phyloP scores from a whole-genome alignment of 2,113 vertebrate species.

The Chamaetylas fuelleborni region DNA sequence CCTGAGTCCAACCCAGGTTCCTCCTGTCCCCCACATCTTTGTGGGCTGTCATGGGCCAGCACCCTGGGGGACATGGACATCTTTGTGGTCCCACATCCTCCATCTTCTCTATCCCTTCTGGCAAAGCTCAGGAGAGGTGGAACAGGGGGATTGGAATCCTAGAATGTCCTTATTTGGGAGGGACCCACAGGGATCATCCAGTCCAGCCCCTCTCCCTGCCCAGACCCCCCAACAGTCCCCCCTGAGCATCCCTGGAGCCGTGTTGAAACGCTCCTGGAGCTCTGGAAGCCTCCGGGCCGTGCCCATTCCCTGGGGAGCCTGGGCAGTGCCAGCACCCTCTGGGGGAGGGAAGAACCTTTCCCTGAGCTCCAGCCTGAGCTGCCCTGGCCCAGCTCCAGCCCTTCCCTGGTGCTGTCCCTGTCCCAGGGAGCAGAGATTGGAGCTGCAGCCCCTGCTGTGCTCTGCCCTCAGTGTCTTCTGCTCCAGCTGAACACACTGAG shows the following conservation, averaged over 20 bases:
- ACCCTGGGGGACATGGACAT: background rate
- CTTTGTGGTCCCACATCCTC: background rate
- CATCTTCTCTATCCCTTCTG: background rate
- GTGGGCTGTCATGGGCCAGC: accelerated
- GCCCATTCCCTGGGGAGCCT: background rate
- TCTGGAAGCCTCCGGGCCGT: background rate
- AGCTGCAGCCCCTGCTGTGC: background rate
- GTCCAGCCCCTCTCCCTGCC: background rate
- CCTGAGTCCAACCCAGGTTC: background rate
- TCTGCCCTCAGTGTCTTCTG: background rate
- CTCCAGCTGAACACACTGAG: background rate
- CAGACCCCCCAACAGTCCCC: accelerated
- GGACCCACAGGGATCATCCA: too few relatives aligned
- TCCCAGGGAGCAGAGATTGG: background rate
- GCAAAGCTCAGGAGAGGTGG: background rate
- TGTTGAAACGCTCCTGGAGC: background rate
- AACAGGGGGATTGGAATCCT: background rate
- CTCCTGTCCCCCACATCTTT: background rate
- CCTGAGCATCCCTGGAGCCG: background rate
- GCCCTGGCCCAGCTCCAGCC: background rate
- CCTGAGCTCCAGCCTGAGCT: background rate
- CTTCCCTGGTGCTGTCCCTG: accelerated
- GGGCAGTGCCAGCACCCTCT: background rate
- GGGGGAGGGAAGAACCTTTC: background rate
- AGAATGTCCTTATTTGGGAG: background rate